These are phyloP conservation scores for Aphaenogaster ashmeadi DNA, from an alignment of 1,140 invertebrate genomes.

Conservation along the genomic window DNA sequence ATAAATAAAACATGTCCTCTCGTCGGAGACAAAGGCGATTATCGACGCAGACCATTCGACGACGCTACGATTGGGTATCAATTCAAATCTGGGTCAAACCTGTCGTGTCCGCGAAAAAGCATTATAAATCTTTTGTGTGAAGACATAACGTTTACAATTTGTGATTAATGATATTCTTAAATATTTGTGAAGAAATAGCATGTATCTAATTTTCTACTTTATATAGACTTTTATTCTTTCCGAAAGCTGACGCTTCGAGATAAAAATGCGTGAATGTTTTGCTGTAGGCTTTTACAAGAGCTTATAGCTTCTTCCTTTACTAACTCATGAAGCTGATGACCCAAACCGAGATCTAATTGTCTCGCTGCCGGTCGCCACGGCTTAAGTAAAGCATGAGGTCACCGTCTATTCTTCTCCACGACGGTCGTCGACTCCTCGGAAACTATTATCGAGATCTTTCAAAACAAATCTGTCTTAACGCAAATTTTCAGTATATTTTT, in stretches of 20 bases:
- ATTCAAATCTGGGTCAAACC: slow-evolving; percentile 68
- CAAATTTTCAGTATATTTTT: slow-evolving; percentile 1
- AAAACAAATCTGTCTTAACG: slow-evolving; percentile 43
- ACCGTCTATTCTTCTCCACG: slow-evolving; percentile 78
- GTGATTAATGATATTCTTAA: background rate
- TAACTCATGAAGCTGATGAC: slow-evolving; percentile 71
- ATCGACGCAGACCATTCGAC: slow-evolving; percentile 53
- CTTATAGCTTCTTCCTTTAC: slow-evolving; percentile 50
- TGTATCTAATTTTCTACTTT: background rate
- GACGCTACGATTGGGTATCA: slow-evolving; percentile 51
- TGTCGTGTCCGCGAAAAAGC: background rate
- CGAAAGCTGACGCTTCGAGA: background rate
- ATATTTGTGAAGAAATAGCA: background rate
- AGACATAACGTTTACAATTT: background rate
- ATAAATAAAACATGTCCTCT: slow-evolving; percentile 78
- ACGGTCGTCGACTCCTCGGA: slow-evolving; percentile 80
- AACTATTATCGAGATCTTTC: slow-evolving; percentile 60
- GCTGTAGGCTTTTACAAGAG: background rate
- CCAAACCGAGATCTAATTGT: slow-evolving; percentile 79
- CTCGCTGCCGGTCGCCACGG: slow-evolving; percentile 73
- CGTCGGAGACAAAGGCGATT: slow-evolving; percentile 48
- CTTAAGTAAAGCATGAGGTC: slow-evolving; percentile 82
- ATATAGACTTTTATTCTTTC: background rate
- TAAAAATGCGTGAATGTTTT: background rate
- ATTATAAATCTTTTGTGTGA: background rate